These are phyloP conservation scores for Aptenodytes patagonicus DNA, from an alignment of 2,113 vertebrate genomes.

Conservation along the genomic window DNA sequence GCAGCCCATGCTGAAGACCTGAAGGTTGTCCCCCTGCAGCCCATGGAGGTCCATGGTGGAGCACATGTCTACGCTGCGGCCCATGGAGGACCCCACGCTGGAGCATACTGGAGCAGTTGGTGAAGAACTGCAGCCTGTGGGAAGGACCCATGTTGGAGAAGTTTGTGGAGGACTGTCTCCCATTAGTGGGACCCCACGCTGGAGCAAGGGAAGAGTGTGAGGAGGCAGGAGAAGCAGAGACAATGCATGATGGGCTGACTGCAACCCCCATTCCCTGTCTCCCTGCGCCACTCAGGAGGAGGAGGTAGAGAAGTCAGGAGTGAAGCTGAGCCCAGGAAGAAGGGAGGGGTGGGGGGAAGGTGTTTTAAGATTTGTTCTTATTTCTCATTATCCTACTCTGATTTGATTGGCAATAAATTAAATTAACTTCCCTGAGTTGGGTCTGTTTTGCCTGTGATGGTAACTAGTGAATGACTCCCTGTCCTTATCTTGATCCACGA, in stretches of 20 bases:
- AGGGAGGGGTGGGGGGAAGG: background rate
- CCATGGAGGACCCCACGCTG: fast-evolving
- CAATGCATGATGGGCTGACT: background rate
- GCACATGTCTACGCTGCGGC: background rate
- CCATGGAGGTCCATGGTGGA: background rate
- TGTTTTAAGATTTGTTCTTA: background rate
- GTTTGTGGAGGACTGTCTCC: background rate
- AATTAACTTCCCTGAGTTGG: background rate
- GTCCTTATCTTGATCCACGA: background rate
- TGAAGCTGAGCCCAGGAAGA: background rate
- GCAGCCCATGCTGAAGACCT: background rate
- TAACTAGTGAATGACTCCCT: background rate
- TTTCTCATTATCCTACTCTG: background rate
- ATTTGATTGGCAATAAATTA: background rate
- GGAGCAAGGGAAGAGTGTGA: background rate
- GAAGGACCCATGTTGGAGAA: background rate
- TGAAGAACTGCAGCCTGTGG: background rate
- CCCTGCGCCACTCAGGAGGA: background rate
- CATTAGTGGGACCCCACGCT: background rate
- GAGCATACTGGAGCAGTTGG: background rate
- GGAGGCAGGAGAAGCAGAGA: background rate
- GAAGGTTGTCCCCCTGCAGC: background rate
- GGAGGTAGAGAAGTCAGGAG: background rate
- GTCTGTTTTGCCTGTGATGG: background rate
- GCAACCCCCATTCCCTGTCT: fast-evolving